A percentile compares a stretch with the other conserved stretches of the same genome.
These are phyloP conservation scores for Irena cyanogastra DNA, from an alignment of 2,113 vertebrate genomes.

Conservation along the genomic window DNA sequence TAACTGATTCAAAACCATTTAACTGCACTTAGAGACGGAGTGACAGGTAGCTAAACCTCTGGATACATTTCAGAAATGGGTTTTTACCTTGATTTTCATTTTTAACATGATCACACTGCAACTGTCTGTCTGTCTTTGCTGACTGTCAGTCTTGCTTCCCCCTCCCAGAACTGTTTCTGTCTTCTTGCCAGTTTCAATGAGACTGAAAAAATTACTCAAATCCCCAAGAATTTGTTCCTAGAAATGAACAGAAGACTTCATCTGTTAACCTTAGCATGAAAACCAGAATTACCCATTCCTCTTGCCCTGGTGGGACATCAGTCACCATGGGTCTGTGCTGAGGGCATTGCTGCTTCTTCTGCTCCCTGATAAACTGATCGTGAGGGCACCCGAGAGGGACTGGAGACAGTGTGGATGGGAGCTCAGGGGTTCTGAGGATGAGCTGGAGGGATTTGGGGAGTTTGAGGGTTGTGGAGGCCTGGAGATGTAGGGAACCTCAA, in stretches of 20 bases:
- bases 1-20: background rate
- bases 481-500: background rate
- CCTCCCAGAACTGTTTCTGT: background rate
- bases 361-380: background rate
- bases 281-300: background rate
- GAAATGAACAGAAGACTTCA: background rate
- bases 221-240: background rate
- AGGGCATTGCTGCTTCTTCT: background rate
- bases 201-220: background rate
- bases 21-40: background rate
- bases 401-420: background rate
- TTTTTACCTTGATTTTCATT: background rate
- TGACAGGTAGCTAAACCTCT: background rate
- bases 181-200: conserved; percentile 5
- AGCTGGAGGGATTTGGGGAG: background rate
- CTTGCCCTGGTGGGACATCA: background rate
- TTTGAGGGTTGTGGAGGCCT: background rate
- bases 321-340: background rate
- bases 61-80: background rate
- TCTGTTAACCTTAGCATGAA: background rate
- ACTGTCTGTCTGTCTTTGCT: background rate
- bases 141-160: background rate
- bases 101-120: background rate
- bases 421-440: background rate
- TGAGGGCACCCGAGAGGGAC: background rate